Conservation (phyloP, 2,113 vertebrate species). For the Thryonomys swinderianus region DNA sequence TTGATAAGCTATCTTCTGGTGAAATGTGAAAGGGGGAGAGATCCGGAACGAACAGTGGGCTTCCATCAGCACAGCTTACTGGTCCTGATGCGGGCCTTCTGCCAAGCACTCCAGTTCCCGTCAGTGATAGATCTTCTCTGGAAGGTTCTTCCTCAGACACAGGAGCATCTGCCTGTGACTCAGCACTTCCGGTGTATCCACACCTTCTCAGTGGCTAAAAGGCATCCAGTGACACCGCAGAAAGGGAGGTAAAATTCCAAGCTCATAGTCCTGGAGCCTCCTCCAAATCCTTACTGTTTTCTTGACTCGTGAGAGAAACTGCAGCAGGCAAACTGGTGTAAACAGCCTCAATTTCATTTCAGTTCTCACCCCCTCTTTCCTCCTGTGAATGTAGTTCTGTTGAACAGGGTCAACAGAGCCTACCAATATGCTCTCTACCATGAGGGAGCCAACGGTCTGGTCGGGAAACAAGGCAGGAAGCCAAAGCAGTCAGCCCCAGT, state of each 20-base stretch:
- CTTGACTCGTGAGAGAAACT: neutral
- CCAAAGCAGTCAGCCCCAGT: neutral
- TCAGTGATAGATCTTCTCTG: neutral
- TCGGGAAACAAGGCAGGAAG: neutral
- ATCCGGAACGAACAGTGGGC: neutral
- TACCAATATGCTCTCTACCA: rapidly evolving
- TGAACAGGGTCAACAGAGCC: neutral
- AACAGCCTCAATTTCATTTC: neutral
- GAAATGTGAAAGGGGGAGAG: neutral
- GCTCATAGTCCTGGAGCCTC: neutral
- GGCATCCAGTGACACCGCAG: neutral
- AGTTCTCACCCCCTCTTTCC: too few species aligned
- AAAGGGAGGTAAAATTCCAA: neutral
- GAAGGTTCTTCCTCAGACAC: neutral
- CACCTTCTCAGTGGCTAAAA: neutral
- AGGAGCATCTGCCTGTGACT: neutral
- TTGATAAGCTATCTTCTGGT: conserved; percentile 41
- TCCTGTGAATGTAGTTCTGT: neutral
- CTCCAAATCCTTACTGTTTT: neutral
- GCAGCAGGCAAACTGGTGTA: neutral
- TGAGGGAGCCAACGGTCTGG: neutral
- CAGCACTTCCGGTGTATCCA: neutral
- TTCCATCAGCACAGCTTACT: neutral
- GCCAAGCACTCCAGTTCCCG: neutral
- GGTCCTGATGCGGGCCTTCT: neutral